A percentile compares a stretch with the other conserved stretches of the same genome.
phyloP scores from a whole-genome alignment of 2,797 vertebrate genomes.

The Scarus forsteni region DNA sequence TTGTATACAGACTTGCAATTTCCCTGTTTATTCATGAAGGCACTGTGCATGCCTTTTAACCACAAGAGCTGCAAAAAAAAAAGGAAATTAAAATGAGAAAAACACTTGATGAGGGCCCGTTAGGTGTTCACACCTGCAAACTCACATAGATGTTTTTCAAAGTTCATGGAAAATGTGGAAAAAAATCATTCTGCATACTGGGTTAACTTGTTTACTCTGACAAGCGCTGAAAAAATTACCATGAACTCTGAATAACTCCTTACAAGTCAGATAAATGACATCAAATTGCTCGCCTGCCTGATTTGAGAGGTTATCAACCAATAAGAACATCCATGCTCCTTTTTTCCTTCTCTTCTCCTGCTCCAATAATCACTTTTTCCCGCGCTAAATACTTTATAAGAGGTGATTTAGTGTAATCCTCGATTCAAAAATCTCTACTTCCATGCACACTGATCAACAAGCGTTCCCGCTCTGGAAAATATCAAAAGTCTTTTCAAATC shows the following conservation, averaged over 20 bases:
- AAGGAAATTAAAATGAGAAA: neutral
- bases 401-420: constrained; percentile 65
- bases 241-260: constrained; percentile 48
- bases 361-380: constrained; percentile 70
- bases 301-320: constrained; percentile 56
- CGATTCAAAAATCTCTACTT: constrained; percentile 59
- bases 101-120: constrained; percentile 4
- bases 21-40: constrained; percentile 3
- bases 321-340: constrained; percentile 50
- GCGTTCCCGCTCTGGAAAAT: constrained; percentile 18
- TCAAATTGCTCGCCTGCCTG: constrained; percentile 46
- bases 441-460: constrained; percentile 49
- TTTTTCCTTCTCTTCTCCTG: constrained; percentile 62
- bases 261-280: constrained; percentile 59
- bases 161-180: constrained; percentile 15
- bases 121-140: constrained; percentile 13
- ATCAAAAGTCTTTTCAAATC: constrained; percentile 46
- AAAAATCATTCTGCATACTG: constrained; percentile 3
- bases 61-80: neutral
- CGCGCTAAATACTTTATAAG: constrained; percentile 63
- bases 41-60: no score
- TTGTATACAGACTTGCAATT: constrained; percentile 1
- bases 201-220: constrained; percentile 24
- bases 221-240: constrained; percentile 17
- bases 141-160: constrained; percentile 29